These are phyloP conservation scores for Ochropacha duplaris DNA, from an alignment of 2,888 invertebrate species.

Conservation along the genomic window DNA sequence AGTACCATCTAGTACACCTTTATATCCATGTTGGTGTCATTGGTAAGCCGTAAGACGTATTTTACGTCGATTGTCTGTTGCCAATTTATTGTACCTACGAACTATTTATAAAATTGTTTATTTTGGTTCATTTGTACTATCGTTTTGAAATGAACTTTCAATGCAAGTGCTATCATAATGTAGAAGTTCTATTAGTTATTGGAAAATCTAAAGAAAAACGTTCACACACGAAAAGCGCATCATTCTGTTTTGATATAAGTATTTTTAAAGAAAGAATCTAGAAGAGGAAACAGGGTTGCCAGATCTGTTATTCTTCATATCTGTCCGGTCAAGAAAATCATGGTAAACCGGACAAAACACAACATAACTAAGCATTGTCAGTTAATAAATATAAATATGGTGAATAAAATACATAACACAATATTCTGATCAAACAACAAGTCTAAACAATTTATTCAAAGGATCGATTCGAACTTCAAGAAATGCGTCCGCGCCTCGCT, in stretches of 20 bases:
- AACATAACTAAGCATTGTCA: no score
- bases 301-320: no score
- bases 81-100: slow-evolving; percentile 36
- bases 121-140: neutral
- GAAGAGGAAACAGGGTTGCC: no score
- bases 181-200: no score
- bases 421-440: neutral
- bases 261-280: no score
- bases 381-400: no score
- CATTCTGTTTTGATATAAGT: no score
- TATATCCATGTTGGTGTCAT: slow-evolving; percentile 19
- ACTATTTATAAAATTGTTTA: slow-evolving; percentile 29
- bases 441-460: neutral
- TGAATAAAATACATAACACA: no score
- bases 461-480: neutral
- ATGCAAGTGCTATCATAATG: neutral
- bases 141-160: neutral
- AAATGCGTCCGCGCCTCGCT: slow-evolving; percentile 44
- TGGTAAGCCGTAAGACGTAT: slow-evolving; percentile 25
- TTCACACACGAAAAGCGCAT: no score
- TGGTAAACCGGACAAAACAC: no score
- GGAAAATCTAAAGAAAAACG: no score
- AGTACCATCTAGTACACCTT: neutral
- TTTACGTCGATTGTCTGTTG: slow-evolving; percentile 35
- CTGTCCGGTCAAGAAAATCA: no score